Conservation (phyloP, 30 jellyfish, hydroid and myxozoan species). For the Haliclystus octoradiatus region DNA sequence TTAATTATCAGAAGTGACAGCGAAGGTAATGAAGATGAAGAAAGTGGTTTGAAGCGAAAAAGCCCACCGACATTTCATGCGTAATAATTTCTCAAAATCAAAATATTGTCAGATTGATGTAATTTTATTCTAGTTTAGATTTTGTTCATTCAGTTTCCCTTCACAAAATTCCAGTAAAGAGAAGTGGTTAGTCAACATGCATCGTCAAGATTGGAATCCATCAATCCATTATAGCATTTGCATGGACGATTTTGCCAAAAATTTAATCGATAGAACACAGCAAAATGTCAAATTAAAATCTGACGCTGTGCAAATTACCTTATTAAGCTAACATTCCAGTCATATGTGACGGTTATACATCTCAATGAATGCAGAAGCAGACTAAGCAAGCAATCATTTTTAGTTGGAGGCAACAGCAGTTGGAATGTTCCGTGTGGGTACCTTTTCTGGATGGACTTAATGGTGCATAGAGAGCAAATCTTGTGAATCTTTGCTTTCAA, state of each 20-base stretch:
- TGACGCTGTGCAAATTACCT: slow-evolving; percentile 30
- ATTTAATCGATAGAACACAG: too few species aligned
- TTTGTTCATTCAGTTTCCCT: slow-evolving; percentile 13
- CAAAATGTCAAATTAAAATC: slow-evolving; percentile 2
- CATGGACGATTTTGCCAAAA: slow-evolving; percentile 21
- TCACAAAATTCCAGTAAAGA: neutral
- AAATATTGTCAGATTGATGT: too few species aligned
- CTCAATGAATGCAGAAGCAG: too few species aligned
- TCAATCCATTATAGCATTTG: slow-evolving; percentile 10
- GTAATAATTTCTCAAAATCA: too few species aligned
- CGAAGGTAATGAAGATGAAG: too few species aligned
- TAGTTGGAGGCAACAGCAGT: slow-evolving; percentile 22
- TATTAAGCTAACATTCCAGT: slow-evolving; percentile 12
- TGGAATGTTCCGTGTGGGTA: slow-evolving; percentile 49
- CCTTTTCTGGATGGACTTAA: slow-evolving; percentile 28
- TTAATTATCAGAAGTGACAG: neutral
- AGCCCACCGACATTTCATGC: neutral
- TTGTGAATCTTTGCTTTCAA: slow-evolving; percentile 17
- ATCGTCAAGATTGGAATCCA: slow-evolving; percentile 30
- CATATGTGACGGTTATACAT: too few species aligned
- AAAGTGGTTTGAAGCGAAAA: neutral
- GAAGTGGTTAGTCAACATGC: slow-evolving; percentile 17
- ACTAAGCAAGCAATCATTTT: too few species aligned
- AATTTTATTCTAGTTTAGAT: too few species aligned
- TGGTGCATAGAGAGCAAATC: slow-evolving; percentile 39